A percentile compares a stretch with the other conserved stretches of the same genome.
Evolutionary conservation across 2,797 vertebrate genomes (phyloP).

Genomic region (Arrhamphus sclerolepis): DNA sequence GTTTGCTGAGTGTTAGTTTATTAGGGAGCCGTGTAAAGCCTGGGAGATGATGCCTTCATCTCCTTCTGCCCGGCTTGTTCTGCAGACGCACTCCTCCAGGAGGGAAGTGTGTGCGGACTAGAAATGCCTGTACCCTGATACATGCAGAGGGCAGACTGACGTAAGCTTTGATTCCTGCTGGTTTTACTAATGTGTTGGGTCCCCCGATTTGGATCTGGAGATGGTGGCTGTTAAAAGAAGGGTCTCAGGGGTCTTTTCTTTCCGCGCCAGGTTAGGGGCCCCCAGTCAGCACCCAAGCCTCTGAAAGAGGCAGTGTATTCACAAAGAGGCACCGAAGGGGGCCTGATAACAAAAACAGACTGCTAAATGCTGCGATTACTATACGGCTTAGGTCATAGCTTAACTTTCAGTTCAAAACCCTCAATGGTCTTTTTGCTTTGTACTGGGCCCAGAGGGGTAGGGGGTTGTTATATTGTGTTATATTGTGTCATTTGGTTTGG

Average conservation of each 20-base stretch:
- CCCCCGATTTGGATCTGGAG: constrained; percentile 59
- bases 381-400: constrained; percentile 68
- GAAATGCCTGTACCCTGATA: constrained; percentile 50
- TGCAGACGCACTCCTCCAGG: constrained; percentile 19
- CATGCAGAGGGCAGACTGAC: constrained; percentile 55
- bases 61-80: constrained; percentile 21
- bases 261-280: constrained; percentile 62
- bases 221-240: constrained; percentile 34
- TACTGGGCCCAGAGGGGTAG: constrained; percentile 16
- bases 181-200: constrained; percentile 52
- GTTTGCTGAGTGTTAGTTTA: constrained; percentile 10
- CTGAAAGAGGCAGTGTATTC: constrained; percentile 75
- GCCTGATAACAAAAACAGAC: constrained; percentile 76
- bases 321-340: constrained; percentile 70
- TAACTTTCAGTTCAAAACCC: constrained; percentile 47
- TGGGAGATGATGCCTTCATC: constrained; percentile 22
- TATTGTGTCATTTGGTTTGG: constrained; percentile 55
- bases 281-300: constrained; percentile 61
- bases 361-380: constrained; percentile 76
- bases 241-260: constrained; percentile 47
- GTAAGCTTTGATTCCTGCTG: constrained; percentile 54
- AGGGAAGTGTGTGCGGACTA: constrained; percentile 26
- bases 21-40: constrained; percentile 13
- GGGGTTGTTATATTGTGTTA: constrained; percentile 54
- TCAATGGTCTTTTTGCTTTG: constrained; percentile 35